Evolutionary conservation across 2,113 vertebrate species (phyloP).

Genomic region (Cebidichthys violaceus): DNA sequence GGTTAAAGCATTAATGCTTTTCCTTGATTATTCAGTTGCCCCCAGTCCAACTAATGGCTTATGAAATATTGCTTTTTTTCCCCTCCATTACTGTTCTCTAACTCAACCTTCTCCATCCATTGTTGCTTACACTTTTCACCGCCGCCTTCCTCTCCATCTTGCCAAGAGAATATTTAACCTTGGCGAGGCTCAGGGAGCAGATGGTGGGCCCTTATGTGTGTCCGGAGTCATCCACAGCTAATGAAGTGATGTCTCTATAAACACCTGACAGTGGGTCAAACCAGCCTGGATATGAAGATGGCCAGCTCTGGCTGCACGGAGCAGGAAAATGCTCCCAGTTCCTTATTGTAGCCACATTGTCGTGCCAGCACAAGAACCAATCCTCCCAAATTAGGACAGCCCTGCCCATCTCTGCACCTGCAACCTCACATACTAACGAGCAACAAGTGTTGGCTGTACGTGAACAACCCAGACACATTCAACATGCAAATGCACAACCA

Average conservation of each 20-base stretch:
- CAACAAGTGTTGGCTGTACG: background rate
- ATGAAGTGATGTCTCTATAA: conserved; percentile 85
- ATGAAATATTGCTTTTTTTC: conserved; percentile 24
- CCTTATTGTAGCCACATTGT: conserved; percentile 36
- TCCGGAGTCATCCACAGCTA: conserved; percentile 73
- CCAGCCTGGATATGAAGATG: conserved; percentile 51
- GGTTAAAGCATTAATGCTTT: conserved; percentile 3
- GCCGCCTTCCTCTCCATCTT: conserved; percentile 41
- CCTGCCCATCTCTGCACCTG: conserved; percentile 21
- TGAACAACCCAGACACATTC: background rate
- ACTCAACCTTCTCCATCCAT: conserved; percentile 35
- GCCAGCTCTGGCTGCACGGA: conserved; percentile 52
- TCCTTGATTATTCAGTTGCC: conserved; percentile 30
- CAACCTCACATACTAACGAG: conserved; percentile 20
- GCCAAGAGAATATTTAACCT: conserved; percentile 78
- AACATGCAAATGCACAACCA: background rate
- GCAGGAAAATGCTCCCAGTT: conserved; percentile 48
- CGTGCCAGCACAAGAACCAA: conserved; percentile 15
- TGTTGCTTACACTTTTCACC: conserved; percentile 53
- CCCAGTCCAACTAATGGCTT: conserved; percentile 25
- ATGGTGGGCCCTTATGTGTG: conserved; percentile 80
- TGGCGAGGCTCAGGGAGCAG: conserved; percentile 78
- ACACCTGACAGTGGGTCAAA: conserved; percentile 81
- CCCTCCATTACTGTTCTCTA: conserved; percentile 11
- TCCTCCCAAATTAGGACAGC: conserved; percentile 25